Base-by-base conservation (phyloP, 1,140 invertebrate genomes). In the Ceratina calcarata region DNA sequence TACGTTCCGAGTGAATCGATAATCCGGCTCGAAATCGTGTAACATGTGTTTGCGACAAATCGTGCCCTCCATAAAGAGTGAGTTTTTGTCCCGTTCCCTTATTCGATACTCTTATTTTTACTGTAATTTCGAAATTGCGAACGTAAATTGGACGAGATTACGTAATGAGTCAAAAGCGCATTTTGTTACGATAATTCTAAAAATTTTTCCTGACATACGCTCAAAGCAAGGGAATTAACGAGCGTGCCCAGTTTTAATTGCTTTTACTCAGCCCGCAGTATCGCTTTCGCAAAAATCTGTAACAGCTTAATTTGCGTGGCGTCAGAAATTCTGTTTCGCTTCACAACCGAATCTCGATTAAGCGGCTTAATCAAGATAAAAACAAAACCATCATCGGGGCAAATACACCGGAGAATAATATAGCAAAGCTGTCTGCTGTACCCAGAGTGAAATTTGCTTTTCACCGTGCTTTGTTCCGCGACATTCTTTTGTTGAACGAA, bases 1-100 rank as follows among this genome's bases (percentile, higher is more conserved):
- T 65, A 60, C 24, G 22, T 69, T 1, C 12, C 51, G n/a, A 72
- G 24, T 8, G 49, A 57, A 78, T 78, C 76, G 61, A 78, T 78
- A 78, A 64, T 57, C 71, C 22, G 24, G 0, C 27, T 10, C 49
- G n/a, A 45, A 58, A 64, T 72, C 76, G 18, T 53, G 15, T 45
- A 57, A 49, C 24, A 70, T 61, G 76, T 78, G 76, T 72, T 53
- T 51, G 24, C 32, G 18, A 62, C 32, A 57, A 57, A 78, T 64
- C 55, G 20, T 49, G 27, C 7, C n/a, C 27, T 64, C 60, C 20
- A 53, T 20, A 8, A 45, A 53, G 10, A 77, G 58, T 24, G 53
- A 71, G 13, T 20, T 65, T 15, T n/a, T 49, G 12, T 16, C 24
- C 16, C 13, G 15, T 7, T 6, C 3, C 16, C 12, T 57, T 70